phyloP scores from a whole-genome alignment of 2,888 invertebrate species.

The Drosophila austrosaltans region DNA sequence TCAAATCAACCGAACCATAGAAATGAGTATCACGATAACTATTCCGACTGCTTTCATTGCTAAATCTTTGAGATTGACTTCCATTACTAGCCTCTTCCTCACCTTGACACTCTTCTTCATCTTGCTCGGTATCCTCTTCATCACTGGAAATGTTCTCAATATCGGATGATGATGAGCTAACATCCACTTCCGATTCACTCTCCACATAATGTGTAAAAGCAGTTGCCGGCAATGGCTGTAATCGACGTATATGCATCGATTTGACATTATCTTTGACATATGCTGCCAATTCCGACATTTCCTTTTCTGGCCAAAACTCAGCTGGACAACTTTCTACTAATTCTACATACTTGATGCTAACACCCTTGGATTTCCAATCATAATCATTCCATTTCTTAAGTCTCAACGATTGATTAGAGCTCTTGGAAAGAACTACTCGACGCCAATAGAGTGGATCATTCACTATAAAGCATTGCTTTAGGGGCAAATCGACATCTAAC shows the following conservation, averaged over 20 bases:
- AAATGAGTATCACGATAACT: neutral
- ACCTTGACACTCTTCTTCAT: slow-evolving; percentile 3
- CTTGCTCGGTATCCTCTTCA: slow-evolving; percentile 47
- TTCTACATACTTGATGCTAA: slow-evolving; percentile 75
- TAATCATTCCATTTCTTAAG: slow-evolving; percentile 52
- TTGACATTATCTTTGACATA: slow-evolving; percentile 59
- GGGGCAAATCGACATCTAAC: slow-evolving; percentile 69
- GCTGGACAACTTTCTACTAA: slow-evolving; percentile 71
- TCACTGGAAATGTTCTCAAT: slow-evolving; percentile 54
- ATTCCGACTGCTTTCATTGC: neutral
- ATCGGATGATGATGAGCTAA: slow-evolving; percentile 47
- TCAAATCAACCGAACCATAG: neutral
- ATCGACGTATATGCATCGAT: slow-evolving; percentile 66
- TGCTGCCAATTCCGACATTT: slow-evolving; percentile 62
- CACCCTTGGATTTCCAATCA: slow-evolving; percentile 70
- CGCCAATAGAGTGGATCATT: slow-evolving; percentile 74
- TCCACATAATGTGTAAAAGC: slow-evolving; percentile 60
- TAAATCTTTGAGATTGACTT: neutral
- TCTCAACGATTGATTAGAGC: slow-evolving; percentile 55
- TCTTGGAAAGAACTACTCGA: slow-evolving; percentile 72
- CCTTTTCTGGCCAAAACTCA: slow-evolving; percentile 68
- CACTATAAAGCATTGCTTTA: slow-evolving; percentile 71
- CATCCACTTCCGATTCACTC: slow-evolving; percentile 55
- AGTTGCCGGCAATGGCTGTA: slow-evolving; percentile 66
- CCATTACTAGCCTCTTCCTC: slow-evolving; percentile 16